Percentiles rank a stretch among this genome's conserved stretches.
These are phyloP conservation scores for Cephalotes varians DNA, from an alignment of 2,888 invertebrate species.

Conservation along the genomic window DNA sequence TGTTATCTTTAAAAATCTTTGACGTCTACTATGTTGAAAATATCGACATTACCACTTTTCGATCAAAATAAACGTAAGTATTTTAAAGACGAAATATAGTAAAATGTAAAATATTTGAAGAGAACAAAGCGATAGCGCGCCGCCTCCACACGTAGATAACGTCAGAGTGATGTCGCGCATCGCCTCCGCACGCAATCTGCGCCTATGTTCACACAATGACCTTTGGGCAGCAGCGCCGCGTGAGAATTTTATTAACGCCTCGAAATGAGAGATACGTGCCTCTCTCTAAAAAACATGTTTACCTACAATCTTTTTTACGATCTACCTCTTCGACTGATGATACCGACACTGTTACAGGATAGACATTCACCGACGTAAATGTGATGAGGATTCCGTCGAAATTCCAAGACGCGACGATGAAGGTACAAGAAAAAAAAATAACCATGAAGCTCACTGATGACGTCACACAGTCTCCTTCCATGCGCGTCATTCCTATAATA, in stretches of 20 bases:
- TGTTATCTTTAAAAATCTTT: background rate
- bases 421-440: background rate
- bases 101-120: background rate
- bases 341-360: background rate
- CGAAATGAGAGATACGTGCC: background rate
- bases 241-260: background rate
- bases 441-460: background rate
- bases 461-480: slow-evolving; percentile 19
- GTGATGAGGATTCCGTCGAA: background rate
- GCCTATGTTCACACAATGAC: background rate
- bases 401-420: background rate
- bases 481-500: background rate
- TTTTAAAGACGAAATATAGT: background rate
- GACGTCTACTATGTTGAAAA: background rate
- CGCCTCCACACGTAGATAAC: slow-evolving; percentile 28
- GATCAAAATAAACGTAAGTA: background rate
- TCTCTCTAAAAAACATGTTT: background rate
- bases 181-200: background rate
- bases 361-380: background rate
- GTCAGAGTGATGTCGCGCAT: background rate
- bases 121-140: background rate
- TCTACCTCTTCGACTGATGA: slow-evolving; percentile 26
- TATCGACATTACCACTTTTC: background rate
- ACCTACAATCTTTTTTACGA: background rate
- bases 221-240: background rate